Evolutionary conservation across 2,797 vertebrate genomes (phyloP), one percentile per base, ranked within the genome.

Genomic region (Oryzias dopingdopingensis): DNA sequence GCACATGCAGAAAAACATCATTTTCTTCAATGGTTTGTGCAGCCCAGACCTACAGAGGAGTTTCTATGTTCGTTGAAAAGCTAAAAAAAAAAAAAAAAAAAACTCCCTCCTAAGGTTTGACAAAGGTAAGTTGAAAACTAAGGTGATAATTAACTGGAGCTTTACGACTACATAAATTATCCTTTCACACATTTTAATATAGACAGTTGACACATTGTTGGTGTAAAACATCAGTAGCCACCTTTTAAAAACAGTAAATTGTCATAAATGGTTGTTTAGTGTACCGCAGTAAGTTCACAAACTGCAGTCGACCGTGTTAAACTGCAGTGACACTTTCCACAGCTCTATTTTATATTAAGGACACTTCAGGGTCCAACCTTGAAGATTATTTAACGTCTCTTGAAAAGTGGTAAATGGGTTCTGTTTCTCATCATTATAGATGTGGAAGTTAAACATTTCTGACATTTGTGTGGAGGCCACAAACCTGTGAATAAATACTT

Each of bases 401-500:
- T 55, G 37, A 67, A 69, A 62, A 37, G 18, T 4, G 18, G 41
- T 49, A 32, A 74, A 65, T 1, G 59, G 45, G 55, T 52, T n/a
- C 44, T 56, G 10, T 23, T 48, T 61, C 52, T 61, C 42, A 49
- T 54, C 58, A 42, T 17, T 15, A 44, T 4, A 45, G 49, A 60
- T 50, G n/a, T 16, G 45, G 41, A 48, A 4, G n/a, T 73, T 59
- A 74, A 55, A 56, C 59, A 14, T 15, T 47, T 46, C 44, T 60
- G 50, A 42, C n/a, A 77, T 72, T 65, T 57, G 37, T 23, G 49
- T 49, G 46, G 49, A 59, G 54, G 41, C 49, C 22, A 52, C 49
- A 56, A 59, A 46, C 60, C 54, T 20, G 41, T 50, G 59, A 43
- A 70, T 59, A 71, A 72, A 58, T 14, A 50, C 59, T 60, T 66